Evolutionary conservation across 2,113 vertebrate genomes (phyloP).

Genomic region (Carollia perspicillata): DNA sequence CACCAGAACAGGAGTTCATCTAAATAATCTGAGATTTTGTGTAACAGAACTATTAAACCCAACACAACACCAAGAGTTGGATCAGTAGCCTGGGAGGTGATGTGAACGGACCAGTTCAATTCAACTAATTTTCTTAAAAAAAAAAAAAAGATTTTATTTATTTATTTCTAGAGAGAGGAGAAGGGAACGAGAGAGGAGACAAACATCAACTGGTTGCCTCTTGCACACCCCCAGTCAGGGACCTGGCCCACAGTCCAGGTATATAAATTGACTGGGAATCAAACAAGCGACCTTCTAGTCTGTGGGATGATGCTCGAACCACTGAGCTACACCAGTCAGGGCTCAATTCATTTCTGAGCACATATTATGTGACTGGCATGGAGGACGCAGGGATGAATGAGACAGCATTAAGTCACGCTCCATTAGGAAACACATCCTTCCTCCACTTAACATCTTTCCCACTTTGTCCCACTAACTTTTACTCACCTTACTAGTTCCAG

Average conservation of each 20-base stretch:
- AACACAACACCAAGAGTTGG: not conserved
- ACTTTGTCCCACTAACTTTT: not conserved
- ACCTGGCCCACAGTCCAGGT: too few species aligned
- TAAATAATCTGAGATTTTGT: not conserved
- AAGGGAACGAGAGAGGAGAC: too few species aligned
- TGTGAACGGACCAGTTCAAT: not conserved
- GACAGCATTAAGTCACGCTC: not conserved
- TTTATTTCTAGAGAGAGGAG: too few species aligned
- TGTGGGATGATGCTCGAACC: too few species aligned
- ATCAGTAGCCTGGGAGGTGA: not conserved
- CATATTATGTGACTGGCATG: too few species aligned
- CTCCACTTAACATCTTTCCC: not conserved
- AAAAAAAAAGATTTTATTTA: too few species aligned
- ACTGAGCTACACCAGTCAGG: too few species aligned
- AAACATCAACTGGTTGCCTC: too few species aligned
- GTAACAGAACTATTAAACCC: not conserved
- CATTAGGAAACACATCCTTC: not conserved
- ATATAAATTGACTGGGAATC: too few species aligned
- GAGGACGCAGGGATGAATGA: not conserved
- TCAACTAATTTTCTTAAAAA: not conserved
- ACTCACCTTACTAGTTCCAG: constrained; percentile 92
- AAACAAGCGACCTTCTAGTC: too few species aligned
- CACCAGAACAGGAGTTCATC: not conserved
- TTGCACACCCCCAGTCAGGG: too few species aligned
- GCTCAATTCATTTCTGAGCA: too few species aligned